A percentile compares a stretch with the other conserved stretches of the same genome.
These are phyloP conservation scores for Thereva unica DNA, from an alignment of 2,888 invertebrate species.

Conservation along the genomic window DNA sequence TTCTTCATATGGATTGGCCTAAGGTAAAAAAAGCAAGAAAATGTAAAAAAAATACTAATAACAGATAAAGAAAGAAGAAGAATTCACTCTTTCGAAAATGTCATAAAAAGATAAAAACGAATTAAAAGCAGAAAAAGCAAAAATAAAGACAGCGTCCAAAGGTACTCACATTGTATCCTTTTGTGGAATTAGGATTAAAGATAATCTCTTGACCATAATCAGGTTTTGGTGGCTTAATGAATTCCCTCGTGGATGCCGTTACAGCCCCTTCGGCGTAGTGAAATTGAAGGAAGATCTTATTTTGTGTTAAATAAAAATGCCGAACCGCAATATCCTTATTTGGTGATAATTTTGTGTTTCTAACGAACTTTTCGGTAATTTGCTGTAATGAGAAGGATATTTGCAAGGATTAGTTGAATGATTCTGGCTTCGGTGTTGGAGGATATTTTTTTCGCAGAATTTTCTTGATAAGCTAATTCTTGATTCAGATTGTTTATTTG, in stretches of 20 bases:
- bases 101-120: constrained; percentile 14
- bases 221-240: constrained; percentile 69
- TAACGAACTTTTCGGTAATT: constrained; percentile 67
- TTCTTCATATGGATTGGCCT: constrained; percentile 67
- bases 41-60: constrained; percentile 16
- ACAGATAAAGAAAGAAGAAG: neutral
- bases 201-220: constrained; percentile 71
- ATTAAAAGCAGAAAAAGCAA: constrained; percentile 11
- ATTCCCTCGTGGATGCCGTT: constrained; percentile 62
- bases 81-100: neutral
- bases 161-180: constrained; percentile 66
- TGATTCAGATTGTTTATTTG: no score
- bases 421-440: neutral
- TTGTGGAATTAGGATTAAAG: constrained; percentile 67
- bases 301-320: constrained; percentile 66
- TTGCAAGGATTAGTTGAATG: neutral
- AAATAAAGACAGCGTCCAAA: neutral
- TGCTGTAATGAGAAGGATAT: constrained; percentile 52
- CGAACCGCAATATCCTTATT: constrained; percentile 68
- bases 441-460: neutral
- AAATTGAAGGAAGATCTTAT: constrained; percentile 57
- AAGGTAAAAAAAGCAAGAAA: constrained; percentile 16
- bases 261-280: constrained; percentile 54
- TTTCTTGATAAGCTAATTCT: neutral
- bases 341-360: constrained; percentile 63